A percentile compares a stretch with the other conserved stretches of the same genome.
phyloP scores from a whole-genome alignment of 2,797 vertebrate species.

The Xenopus petersii region DNA sequence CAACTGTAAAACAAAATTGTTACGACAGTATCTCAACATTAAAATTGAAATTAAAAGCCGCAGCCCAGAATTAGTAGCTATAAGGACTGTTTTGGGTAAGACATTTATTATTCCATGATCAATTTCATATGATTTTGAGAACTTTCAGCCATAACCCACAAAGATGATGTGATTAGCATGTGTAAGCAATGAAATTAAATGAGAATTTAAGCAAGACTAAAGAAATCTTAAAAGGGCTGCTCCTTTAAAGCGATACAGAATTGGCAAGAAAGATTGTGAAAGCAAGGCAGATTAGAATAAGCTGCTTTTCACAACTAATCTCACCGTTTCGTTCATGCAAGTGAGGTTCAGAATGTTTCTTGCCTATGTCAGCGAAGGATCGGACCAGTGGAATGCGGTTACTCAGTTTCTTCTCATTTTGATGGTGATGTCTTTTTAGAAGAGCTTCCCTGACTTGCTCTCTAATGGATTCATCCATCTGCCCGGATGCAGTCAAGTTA shows the following conservation, averaged over 20 bases:
- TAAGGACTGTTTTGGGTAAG: no score
- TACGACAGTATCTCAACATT: no score
- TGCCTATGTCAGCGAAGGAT: constrained; percentile 95
- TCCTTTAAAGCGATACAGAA: constrained; percentile 48
- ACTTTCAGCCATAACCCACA: no score
- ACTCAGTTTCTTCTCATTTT: constrained; percentile 92
- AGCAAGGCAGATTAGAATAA: constrained; percentile 58
- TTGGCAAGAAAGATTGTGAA: constrained; percentile 25
- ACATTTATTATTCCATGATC: no score
- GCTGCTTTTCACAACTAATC: constrained; percentile 73
- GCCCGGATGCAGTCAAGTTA: constrained; percentile 86
- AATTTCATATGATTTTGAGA: no score
- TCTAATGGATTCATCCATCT: constrained; percentile 78
- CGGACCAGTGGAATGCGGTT: constrained; percentile 91
- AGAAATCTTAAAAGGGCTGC: constrained; percentile 13
- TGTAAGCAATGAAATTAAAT: no score
- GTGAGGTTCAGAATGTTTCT: constrained; percentile 94
- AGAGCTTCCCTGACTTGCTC: constrained; percentile 86
- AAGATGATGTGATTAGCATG: no score
- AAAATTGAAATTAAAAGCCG: no score
- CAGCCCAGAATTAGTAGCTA: no score
- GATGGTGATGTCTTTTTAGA: constrained; percentile 88
- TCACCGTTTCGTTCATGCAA: constrained; percentile 93
- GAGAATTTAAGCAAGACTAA: no score
- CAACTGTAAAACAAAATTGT: no score